Evolutionary conservation across 1,140 invertebrate genomes (phyloP).

Genomic region (Brachionus plicatilis): DNA sequence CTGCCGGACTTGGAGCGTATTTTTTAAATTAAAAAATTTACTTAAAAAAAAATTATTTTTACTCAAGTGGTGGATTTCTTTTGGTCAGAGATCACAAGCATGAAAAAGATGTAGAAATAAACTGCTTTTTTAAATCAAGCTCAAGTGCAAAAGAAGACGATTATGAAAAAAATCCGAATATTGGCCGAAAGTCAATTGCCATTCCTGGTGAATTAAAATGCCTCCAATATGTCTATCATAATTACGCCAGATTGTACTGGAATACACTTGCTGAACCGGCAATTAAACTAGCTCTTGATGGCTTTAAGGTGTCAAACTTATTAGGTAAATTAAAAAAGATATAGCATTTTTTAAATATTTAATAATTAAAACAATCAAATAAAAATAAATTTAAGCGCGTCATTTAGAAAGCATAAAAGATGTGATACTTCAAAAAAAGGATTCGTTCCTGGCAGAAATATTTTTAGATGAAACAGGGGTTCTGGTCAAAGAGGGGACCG

Average conservation of each 20-base stretch:
- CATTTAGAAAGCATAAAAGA: not conserved
- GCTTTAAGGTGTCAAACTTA: not conserved
- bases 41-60: not conserved
- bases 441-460: not conserved
- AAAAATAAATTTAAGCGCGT: not conserved
- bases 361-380: not conserved
- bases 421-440: not conserved
- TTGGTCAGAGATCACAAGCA: constrained; percentile 34
- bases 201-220: constrained; percentile 37
- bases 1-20: constrained; percentile 32
- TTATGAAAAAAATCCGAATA: not conserved
- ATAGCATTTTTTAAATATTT: not conserved
- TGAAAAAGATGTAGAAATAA: constrained; percentile 31
- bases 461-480: constrained; percentile 39
- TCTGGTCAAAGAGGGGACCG: constrained; percentile 40
- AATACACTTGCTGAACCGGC: constrained; percentile 23
- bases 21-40: not conserved
- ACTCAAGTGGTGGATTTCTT: constrained; percentile 18
- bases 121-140: constrained; percentile 35
- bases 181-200: constrained; percentile 6
- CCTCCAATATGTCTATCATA: constrained; percentile 14
- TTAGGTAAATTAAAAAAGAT: not conserved
- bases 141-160: not conserved
- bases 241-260: constrained; percentile 33
- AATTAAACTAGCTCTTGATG: constrained; percentile 3